A percentile compares a stretch with the other conserved stretches of the same genome.
Evolutionary conservation across 2,888 invertebrate species (phyloP).

Genomic region (Frankliniella intonsa): DNA sequence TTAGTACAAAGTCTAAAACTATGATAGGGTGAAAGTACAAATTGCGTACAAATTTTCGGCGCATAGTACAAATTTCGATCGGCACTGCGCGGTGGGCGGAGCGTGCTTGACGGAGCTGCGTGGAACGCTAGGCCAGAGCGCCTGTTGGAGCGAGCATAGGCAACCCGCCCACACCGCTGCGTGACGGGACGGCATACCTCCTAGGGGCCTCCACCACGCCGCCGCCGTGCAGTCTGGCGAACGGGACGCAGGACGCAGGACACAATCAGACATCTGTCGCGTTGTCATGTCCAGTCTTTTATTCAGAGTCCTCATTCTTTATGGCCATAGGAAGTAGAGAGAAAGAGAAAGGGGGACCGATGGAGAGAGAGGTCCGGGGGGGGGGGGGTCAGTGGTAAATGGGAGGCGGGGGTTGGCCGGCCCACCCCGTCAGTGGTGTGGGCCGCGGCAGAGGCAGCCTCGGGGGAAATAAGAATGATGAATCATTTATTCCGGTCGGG

Average conservation of each 20-base stretch:
- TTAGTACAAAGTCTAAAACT: too few relatives aligned
- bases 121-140: too few relatives aligned
- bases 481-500: background rate
- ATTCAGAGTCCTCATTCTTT: background rate
- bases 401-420: background rate
- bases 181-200: too few relatives aligned
- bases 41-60: too few relatives aligned
- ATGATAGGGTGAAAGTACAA: too few relatives aligned
- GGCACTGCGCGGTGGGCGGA: too few relatives aligned
- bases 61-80: too few relatives aligned
- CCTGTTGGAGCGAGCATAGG: too few relatives aligned
- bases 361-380: background rate
- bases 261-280: background rate
- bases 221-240: too few relatives aligned
- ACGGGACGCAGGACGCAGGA: background rate
- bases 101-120: too few relatives aligned
- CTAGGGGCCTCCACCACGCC: too few relatives aligned
- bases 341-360: background rate
- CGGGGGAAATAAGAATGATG: conserved; percentile 1
- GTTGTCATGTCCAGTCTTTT: background rate
- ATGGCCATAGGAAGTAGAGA: background rate
- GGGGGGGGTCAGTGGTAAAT: background rate
- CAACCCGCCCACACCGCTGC: too few relatives aligned
- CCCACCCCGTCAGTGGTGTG: background rate
- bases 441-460: background rate